Percentiles rank a stretch among this genome's conserved stretches.
Conservation (phyloP, 1,140 invertebrate genomes). For the Drosophila burlai region DNA sequence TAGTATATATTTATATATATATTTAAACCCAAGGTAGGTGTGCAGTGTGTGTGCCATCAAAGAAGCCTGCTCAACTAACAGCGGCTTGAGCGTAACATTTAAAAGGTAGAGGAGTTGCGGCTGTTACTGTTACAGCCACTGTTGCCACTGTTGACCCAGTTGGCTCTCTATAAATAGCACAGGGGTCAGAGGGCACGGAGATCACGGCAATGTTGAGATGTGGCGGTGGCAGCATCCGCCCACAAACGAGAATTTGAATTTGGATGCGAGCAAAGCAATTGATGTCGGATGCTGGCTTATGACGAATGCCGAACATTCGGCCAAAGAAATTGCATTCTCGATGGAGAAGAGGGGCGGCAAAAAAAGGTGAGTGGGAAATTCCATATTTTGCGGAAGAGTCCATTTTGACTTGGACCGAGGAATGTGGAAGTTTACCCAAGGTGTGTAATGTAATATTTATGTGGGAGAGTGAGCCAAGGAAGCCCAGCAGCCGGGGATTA, state of each 20-base stretch:
- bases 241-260: constrained; percentile 39
- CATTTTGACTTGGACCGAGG: constrained; percentile 2
- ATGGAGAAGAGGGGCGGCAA: not conserved
- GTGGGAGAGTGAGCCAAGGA: constrained; percentile 30
- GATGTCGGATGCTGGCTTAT: constrained; percentile 49
- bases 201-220: not conserved
- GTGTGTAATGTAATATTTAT: constrained; percentile 33
- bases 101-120: constrained; percentile 41
- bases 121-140: constrained; percentile 47
- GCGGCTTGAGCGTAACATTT: constrained; percentile 52
- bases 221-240: not conserved
- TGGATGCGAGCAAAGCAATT: constrained; percentile 34
- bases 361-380: constrained; percentile 29
- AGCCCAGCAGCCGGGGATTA: not conserved
- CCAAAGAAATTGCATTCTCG: constrained; percentile 44
- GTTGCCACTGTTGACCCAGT: constrained; percentile 70
- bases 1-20: not conserved
- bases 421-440: constrained; percentile 3
- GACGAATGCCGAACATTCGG: constrained; percentile 39
- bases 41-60: constrained; percentile 2
- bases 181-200: constrained; percentile 27
- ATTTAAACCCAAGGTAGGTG: constrained; percentile 6
- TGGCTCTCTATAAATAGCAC: constrained; percentile 70
- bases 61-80: constrained; percentile 28
- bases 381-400: constrained; percentile 38